These are phyloP conservation scores for Abrostola tripartita DNA, from an alignment of 2,888 invertebrate genomes.

Conservation along the genomic window DNA sequence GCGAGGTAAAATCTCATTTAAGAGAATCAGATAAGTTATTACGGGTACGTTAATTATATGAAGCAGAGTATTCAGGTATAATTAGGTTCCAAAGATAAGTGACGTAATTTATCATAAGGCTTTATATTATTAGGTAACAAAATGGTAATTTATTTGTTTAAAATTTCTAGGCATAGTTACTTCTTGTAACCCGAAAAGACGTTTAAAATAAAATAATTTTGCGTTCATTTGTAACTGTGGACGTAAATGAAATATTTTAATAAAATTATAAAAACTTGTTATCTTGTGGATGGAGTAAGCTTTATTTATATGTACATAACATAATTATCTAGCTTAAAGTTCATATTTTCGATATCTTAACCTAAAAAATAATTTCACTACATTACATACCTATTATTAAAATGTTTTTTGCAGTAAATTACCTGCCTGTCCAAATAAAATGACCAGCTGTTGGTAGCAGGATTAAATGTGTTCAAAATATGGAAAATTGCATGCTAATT, in stretches of 20 bases:
- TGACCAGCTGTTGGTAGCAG: constrained; percentile 44
- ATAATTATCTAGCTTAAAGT: no score
- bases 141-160: background rate
- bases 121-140: background rate
- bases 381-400: no score
- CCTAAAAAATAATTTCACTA: no score
- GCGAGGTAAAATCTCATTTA: no score
- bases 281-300: no score
- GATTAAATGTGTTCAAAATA: constrained; percentile 74
- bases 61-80: background rate
- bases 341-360: no score
- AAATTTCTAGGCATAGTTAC: no score
- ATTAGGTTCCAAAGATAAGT: background rate
- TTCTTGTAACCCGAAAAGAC: no score
- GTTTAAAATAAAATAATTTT: no score
- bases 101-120: background rate
- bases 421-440: constrained; percentile 29
- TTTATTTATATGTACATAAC: no score
- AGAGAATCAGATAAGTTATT: background rate
- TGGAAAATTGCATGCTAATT: constrained; percentile 82
- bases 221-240: no score
- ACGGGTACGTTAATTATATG: background rate
- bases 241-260: no score
- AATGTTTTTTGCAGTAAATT: constrained; percentile 1
- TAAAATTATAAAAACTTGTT: background rate